phyloP scores from a whole-genome alignment of 2,113 vertebrate genomes.

The Cariama cristata region DNA sequence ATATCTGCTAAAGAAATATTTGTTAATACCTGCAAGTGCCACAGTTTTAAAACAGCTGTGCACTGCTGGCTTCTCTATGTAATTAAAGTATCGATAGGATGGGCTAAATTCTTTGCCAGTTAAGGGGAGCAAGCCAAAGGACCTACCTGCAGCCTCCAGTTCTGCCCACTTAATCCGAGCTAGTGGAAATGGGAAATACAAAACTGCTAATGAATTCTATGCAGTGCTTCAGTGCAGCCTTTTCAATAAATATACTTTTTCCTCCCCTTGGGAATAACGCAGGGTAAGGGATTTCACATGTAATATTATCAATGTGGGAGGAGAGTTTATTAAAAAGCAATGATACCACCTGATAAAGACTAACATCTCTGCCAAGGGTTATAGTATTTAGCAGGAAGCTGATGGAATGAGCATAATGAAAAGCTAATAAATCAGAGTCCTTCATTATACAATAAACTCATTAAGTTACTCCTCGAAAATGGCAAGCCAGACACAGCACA shows the following conservation, averaged over 20 bases:
- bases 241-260: slow-evolving; percentile 40
- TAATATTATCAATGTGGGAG: slow-evolving; percentile 51
- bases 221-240: slow-evolving; percentile 4
- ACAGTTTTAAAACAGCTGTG: background rate
- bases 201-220: slow-evolving; percentile 40
- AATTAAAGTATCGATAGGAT: background rate
- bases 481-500: background rate
- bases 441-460: slow-evolving; percentile 72
- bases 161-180: background rate
- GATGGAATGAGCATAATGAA: slow-evolving; percentile 70
- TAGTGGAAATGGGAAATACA: background rate
- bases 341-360: slow-evolving; percentile 71
- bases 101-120: background rate
- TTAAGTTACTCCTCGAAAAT: slow-evolving; percentile 48
- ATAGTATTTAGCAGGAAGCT: slow-evolving; percentile 68
- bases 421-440: slow-evolving; percentile 73
- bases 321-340: slow-evolving; percentile 76
- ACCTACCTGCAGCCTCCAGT: background rate
- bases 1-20: slow-evolving; percentile 48
- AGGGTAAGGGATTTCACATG: slow-evolving; percentile 53
- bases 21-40: slow-evolving; percentile 15
- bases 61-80: background rate
- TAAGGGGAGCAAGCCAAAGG: background rate
- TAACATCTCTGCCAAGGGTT: slow-evolving; percentile 65
- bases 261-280: slow-evolving; percentile 36